phyloP scores from a whole-genome alignment of 2,888 invertebrate species.

The Monochamus alternatus region DNA sequence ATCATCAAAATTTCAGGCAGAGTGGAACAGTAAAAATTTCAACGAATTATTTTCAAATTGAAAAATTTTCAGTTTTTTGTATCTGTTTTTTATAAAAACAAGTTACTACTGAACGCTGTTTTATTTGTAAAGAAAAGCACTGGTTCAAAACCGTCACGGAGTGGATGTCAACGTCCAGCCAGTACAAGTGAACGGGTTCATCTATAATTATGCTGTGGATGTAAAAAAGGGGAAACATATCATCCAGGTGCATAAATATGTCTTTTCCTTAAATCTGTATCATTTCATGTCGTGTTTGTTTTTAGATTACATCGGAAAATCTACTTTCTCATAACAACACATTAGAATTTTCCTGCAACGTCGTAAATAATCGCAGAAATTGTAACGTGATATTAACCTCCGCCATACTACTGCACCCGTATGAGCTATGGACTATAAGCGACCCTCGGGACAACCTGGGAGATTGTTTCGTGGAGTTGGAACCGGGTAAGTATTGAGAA shows the following conservation, averaged over 20 bases:
- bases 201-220: slow-evolving; percentile 38
- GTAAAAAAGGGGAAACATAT: slow-evolving; percentile 53
- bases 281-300: neutral
- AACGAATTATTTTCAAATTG: too few relatives aligned
- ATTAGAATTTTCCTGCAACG: slow-evolving; percentile 56
- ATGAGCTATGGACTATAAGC: slow-evolving; percentile 43
- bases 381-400: slow-evolving; percentile 49
- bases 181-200: slow-evolving; percentile 35
- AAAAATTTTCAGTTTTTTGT: too few relatives aligned
- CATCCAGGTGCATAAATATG: slow-evolving; percentile 50
- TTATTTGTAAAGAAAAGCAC: slow-evolving; percentile 51
- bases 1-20: too few relatives aligned
- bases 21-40: too few relatives aligned
- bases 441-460: slow-evolving; percentile 45
- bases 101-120: too few relatives aligned
- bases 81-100: too few relatives aligned
- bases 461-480: slow-evolving; percentile 38
- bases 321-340: slow-evolving; percentile 47
- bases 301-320: slow-evolving; percentile 54
- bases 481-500: slow-evolving; percentile 48
- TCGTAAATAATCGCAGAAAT: slow-evolving; percentile 54
- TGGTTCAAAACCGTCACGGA: slow-evolving; percentile 58
- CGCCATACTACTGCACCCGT: slow-evolving; percentile 54
- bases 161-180: slow-evolving; percentile 50
- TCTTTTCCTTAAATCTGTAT: neutral